Evolutionary conservation across 2,113 vertebrate species (phyloP).

Genomic region (Garra rufa): DNA sequence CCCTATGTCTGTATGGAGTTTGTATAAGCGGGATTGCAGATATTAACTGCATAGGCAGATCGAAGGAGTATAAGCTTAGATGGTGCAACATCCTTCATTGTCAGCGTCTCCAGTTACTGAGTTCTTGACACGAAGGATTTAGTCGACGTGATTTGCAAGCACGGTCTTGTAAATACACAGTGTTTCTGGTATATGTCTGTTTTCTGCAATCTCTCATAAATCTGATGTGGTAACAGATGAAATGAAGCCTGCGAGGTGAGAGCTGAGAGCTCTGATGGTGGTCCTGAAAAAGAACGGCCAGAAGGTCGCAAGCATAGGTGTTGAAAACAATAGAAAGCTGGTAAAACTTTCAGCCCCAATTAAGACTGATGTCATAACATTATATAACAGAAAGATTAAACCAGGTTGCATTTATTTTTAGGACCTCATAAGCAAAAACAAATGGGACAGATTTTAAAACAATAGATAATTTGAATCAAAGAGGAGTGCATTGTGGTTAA

Average conservation of each 20-base stretch:
- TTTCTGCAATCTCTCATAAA: constrained; percentile 8
- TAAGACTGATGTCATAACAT: not conserved
- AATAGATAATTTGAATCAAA: too few species aligned
- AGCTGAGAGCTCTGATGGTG: not conserved
- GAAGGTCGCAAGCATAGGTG: not conserved
- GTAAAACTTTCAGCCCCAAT: not conserved
- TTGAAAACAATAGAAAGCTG: not conserved
- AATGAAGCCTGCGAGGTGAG: not conserved
- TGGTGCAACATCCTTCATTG: not conserved
- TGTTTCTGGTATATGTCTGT: not conserved
- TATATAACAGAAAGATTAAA: not conserved
- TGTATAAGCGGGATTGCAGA: constrained; percentile 7
- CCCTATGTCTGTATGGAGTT: not conserved
- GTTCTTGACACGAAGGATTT: constrained; percentile 1
- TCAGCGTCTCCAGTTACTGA: not conserved
- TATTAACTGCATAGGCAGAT: not conserved
- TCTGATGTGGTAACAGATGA: constrained; percentile 4
- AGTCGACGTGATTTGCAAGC: not conserved
- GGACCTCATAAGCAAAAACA: not conserved
- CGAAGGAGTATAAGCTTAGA: not conserved
- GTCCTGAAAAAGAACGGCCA: constrained; percentile 3
- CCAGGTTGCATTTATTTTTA: not conserved
- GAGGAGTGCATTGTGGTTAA: too few species aligned
- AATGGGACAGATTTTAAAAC: not conserved
- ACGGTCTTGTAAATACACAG: constrained; percentile 12